Base-by-base conservation (phyloP, 2,888 invertebrate species). In the Ariolimax columbianus region DNA sequence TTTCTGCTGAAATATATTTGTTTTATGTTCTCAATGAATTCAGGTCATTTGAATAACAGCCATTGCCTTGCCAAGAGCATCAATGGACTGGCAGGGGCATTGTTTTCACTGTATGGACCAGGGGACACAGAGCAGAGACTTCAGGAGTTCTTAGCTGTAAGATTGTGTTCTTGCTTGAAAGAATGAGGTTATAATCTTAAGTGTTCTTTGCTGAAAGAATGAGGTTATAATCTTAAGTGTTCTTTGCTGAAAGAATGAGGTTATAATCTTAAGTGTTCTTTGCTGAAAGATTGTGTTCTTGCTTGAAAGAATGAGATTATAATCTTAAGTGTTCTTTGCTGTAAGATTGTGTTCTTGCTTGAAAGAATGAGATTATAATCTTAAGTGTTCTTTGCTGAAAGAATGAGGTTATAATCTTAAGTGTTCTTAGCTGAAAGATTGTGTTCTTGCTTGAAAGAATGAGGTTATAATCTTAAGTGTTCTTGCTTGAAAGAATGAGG, bases 11-110 rank as follows among this genome's bases (percentile, higher is more conserved):
- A 23, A 55, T 55, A 47, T 47, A 55, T 6, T 2, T 9, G 26
- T 4, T 63, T n/a, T 63, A 63, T 63, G 4, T 63, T 63, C 26
- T 63, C 26, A 23, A 26, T 63, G 3, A 95, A 97, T 85, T 97
- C 97, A 95, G 98, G 98, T 0, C 99, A 99, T 93, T 96, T 97
- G n/a, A 99, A 99, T 95, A 99, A 99, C 94, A 98, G 98, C 87
- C 99, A 99, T 94, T 99, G 99, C 93, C 97, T 99, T 96, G 98
- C 99, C 0, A 96, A 97, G 73, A 93, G 93, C 51, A 91, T 94
- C 84, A 93, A 94, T 86, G 91, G 92, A 63, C 89, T 94, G 88
- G 99, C 99, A 92, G 98, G 98, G 33, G 99, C 99, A 0, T 95
- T 99, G 82, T 99, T 99, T 92, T 98, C 98, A 1, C 97, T 99